Percentiles rank a stretch among this genome's conserved stretches.
Evolutionary conservation across 2,797 vertebrate species (phyloP).

Genomic region (Thamnophis elegans): DNA sequence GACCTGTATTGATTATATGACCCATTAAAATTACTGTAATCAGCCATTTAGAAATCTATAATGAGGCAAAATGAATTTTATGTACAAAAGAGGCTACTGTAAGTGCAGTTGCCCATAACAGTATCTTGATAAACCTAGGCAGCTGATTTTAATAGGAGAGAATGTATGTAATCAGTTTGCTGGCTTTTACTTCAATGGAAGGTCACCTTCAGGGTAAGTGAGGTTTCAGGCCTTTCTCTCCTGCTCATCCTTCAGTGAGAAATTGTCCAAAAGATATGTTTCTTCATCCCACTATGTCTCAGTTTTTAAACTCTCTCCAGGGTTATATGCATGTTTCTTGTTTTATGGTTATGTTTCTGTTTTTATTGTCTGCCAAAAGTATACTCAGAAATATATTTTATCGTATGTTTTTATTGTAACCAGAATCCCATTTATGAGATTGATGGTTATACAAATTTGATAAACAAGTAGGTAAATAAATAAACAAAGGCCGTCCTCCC

Average conservation of each 20-base stretch:
- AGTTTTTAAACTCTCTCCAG: background rate
- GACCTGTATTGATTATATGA: too few species aligned
- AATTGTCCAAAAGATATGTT: background rate
- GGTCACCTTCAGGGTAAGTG: background rate
- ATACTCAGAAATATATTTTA: background rate
- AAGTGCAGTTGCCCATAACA: background rate
- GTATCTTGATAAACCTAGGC: background rate
- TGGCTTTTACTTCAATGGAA: background rate
- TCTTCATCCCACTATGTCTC: background rate
- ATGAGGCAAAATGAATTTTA: background rate
- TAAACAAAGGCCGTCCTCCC: background rate
- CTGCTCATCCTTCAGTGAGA: background rate
- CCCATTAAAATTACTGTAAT: background rate
- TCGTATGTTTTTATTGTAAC: background rate
- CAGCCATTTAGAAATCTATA: background rate
- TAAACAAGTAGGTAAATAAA: background rate
- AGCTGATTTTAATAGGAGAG: background rate
- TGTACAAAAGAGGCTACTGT: background rate
- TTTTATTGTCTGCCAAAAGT: background rate
- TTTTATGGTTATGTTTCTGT: background rate
- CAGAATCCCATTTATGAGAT: background rate
- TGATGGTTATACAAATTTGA: background rate
- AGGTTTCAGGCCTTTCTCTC: background rate
- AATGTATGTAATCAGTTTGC: background rate
- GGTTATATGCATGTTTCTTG: background rate